Evolutionary conservation across 37 sponge, comb jelly and placozoan species (phyloP), one percentile per base, ranked within the genome.

Genomic region (Hexactinellida sp.): DNA sequence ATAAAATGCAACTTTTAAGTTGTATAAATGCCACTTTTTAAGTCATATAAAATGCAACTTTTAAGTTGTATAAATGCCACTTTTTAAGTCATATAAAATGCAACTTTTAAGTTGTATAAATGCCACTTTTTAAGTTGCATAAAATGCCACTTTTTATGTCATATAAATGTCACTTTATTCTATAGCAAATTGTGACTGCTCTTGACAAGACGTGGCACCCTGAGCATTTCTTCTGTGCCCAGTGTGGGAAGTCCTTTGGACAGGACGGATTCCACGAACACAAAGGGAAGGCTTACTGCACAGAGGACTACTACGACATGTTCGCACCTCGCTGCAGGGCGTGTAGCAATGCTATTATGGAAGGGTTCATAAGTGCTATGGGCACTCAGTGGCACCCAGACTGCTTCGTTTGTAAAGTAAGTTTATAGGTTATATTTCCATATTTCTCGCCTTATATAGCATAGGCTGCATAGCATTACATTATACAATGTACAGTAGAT

Each of bases 121-220:
- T n/a, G n/a, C n/a, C n/a, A n/a, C n/a, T n/a, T n/a, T n/a, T n/a
- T n/a, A n/a, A n/a, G n/a, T n/a, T n/a, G n/a, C n/a, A n/a, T n/a
- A n/a, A n/a, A n/a, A n/a, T n/a, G n/a, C n/a, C n/a, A n/a, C n/a
- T n/a, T n/a, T n/a, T n/a, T n/a, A n/a, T n/a, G n/a, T n/a, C n/a
- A n/a, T n/a, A n/a, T n/a, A n/a, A n/a, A n/a, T 35, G 21, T 86
- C 1, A 36, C 24, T 84, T 39, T 84, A 35, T 82, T 37, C 90
- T 25, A 32, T 63, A 97, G 98, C 87, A 91, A 16, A 92, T 93
- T 84, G 92, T 95, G 76, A 92, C 93, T 83, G 99, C 99, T 28
- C 85, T 98, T 84, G 91, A 91, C 54, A 91, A 94, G 89, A 92
- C 99, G 0, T 98, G 99, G 99, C 99, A 98, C 89, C 96, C 96